Conservation (phyloP, 64 coral and sea anemone genomes). For the Pocillopora damicornis region DNA sequence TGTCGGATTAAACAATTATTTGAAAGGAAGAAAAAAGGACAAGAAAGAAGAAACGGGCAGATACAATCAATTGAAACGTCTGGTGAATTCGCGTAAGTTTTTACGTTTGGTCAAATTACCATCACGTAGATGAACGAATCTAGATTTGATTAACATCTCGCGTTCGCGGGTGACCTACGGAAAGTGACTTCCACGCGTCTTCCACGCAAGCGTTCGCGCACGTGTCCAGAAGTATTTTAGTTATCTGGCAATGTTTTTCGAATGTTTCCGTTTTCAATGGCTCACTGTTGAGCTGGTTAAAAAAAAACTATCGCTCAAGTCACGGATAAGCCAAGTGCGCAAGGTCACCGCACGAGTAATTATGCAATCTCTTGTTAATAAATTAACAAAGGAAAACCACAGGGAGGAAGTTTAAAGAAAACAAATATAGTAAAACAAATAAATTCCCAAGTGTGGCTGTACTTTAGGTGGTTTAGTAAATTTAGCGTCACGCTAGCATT, state of each 20-base stretch:
- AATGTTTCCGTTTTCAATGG: constrained; percentile 30
- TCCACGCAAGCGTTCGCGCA: background rate
- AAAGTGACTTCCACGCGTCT: background rate
- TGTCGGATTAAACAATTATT: too few species aligned
- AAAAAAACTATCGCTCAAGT: constrained; percentile 11
- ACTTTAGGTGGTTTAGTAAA: constrained; percentile 23
- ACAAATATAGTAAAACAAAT: constrained; percentile 42
- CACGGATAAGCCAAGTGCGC: background rate
- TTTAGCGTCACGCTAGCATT: background rate
- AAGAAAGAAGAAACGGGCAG: too few species aligned
- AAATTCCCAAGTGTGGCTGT: background rate
- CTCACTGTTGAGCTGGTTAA: constrained; percentile 3
- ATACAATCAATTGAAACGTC: too few species aligned
- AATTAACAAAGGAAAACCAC: constrained; percentile 36
- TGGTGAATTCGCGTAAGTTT: too few species aligned
- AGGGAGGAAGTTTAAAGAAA: constrained; percentile 39
- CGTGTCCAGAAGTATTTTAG: background rate
- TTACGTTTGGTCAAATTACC: too few species aligned
- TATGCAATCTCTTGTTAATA: constrained; percentile 35
- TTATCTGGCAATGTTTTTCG: background rate
- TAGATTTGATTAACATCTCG: background rate
- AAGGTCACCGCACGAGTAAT: constrained; percentile 13
- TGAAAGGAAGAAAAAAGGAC: too few species aligned
- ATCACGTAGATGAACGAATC: too few species aligned
- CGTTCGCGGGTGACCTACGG: background rate